These are phyloP conservation scores for Pitta sordida DNA, from an alignment of 2,113 vertebrate species.

Conservation along the genomic window DNA sequence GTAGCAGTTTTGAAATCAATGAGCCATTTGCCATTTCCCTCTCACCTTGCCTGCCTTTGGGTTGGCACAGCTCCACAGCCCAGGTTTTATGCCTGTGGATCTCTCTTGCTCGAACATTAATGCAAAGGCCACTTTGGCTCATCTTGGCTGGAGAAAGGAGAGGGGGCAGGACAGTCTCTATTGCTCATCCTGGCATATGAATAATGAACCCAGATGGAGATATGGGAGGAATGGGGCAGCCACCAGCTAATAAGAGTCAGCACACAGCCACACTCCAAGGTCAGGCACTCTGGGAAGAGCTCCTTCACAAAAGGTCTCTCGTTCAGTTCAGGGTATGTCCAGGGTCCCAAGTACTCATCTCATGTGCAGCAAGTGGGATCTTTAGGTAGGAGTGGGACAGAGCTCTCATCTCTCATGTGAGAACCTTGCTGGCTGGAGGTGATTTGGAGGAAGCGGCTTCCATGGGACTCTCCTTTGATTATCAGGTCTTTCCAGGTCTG, in stretches of 20 bases:
- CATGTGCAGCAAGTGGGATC: background rate
- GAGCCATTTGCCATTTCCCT: conserved; percentile 26
- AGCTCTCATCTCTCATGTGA: background rate
- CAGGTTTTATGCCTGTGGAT: background rate
- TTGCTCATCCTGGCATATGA: background rate
- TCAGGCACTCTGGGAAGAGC: background rate
- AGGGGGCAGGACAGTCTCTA: background rate
- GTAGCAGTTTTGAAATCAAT: conserved; percentile 16
- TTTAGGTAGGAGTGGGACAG: background rate
- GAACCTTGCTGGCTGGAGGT: background rate
- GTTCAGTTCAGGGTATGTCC: background rate
- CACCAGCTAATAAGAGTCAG: background rate
- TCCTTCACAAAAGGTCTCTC: background rate
- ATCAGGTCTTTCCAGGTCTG: background rate
- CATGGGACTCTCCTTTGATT: background rate
- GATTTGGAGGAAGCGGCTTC: background rate
- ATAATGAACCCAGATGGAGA: background rate
- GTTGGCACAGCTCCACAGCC: background rate
- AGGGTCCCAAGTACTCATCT: background rate
- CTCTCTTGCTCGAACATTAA: rapidly evolving
- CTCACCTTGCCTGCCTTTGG: background rate
- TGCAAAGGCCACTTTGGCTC: background rate
- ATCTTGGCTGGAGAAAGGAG: background rate
- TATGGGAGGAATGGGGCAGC: background rate
- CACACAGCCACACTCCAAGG: background rate